phyloP scores from a whole-genome alignment of 2,888 invertebrate genomes.

The Caenorhabditis sp. region DNA sequence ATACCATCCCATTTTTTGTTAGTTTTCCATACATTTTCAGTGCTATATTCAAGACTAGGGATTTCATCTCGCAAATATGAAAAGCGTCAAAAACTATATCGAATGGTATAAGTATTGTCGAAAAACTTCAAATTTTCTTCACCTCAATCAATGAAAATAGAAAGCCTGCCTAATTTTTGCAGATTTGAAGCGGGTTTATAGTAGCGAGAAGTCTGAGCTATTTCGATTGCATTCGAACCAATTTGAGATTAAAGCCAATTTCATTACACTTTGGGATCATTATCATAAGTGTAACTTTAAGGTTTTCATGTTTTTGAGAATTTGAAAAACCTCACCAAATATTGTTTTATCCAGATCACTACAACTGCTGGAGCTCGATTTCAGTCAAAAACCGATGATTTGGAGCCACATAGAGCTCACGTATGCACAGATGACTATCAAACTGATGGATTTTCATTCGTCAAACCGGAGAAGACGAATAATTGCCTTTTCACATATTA shows the following conservation, averaged over 20 bases:
- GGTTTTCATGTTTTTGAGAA: not conserved
- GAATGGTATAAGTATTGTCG: too few species aligned
- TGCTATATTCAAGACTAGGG: too few species aligned
- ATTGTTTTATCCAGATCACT: not conserved
- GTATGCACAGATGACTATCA: not conserved
- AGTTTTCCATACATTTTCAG: too few species aligned
- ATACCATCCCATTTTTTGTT: too few species aligned
- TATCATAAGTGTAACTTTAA: constrained; percentile 30
- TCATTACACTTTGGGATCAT: constrained; percentile 32
- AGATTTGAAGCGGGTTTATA: constrained; percentile 12
- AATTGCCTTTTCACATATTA: constrained; percentile 14
- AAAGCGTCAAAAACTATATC: too few species aligned
- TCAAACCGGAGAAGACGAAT: not conserved
- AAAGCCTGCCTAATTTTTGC: too few species aligned
- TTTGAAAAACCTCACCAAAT: not conserved
- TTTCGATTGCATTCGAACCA: not conserved
- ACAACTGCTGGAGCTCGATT: not conserved
- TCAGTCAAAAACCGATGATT: not conserved
- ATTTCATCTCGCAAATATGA: too few species aligned
- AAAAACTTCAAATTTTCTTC: too few species aligned
- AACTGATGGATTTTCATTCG: not conserved
- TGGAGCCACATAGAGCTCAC: not conserved
- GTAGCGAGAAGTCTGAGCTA: constrained; percentile 28
- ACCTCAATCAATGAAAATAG: too few species aligned
- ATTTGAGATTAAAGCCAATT: not conserved